phyloP scores from a whole-genome alignment of 1,140 invertebrate species.

The Holcopasites calliopsidis region DNA sequence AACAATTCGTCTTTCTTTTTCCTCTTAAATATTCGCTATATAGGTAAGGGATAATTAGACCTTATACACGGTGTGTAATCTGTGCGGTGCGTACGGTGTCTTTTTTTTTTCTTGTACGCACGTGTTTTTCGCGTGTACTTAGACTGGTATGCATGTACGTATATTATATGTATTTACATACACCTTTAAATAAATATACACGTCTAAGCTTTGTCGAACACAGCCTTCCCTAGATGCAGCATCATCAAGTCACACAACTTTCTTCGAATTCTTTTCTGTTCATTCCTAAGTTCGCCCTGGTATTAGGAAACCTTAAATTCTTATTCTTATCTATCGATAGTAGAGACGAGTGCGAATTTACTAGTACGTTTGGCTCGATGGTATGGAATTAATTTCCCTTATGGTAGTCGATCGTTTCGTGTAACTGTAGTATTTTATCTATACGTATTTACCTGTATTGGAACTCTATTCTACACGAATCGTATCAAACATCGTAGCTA shows the following conservation, averaged over 20 bases:
- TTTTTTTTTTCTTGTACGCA: slow-evolving; percentile 17
- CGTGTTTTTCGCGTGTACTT: not conserved
- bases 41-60: slow-evolving; percentile 39
- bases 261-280: slow-evolving; percentile 11
- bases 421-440: not conserved
- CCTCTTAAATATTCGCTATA: slow-evolving; percentile 39
- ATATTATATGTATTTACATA: not conserved
- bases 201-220: slow-evolving; percentile 29
- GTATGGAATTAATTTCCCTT: not conserved
- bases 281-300: not conserved
- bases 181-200: slow-evolving; percentile 23
- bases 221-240: slow-evolving; percentile 28
- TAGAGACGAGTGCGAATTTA: not conserved
- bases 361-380: not conserved
- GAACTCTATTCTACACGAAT: not conserved
- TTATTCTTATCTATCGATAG: slow-evolving; percentile 1
- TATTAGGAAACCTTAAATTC: not conserved
- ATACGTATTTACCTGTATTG: too few species aligned
- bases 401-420: not conserved
- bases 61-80: slow-evolving; percentile 30
- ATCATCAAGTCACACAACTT: slow-evolving; percentile 11
- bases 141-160: not conserved
- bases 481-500: not conserved
- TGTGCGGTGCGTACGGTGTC: slow-evolving; percentile 35
- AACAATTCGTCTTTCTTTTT: slow-evolving; percentile 34